A percentile compares a stretch with the other conserved stretches of the same genome.
These are phyloP conservation scores for Picus viridis DNA, from an alignment of 2,797 vertebrate species.

Conservation along the genomic window DNA sequence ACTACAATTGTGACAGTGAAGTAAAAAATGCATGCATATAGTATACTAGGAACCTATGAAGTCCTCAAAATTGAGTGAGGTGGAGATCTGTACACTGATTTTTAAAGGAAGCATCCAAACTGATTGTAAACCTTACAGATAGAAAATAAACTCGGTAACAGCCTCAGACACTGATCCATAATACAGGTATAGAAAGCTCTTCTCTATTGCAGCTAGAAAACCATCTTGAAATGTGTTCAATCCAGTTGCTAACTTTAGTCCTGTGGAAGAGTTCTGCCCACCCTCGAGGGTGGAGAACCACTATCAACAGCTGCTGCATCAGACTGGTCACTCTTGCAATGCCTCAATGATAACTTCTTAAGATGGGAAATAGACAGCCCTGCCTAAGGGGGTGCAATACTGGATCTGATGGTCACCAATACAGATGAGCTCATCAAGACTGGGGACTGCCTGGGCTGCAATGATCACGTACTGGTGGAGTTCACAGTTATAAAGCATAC, in stretches of 20 bases:
- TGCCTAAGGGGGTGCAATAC: no score
- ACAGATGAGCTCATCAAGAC: no score
- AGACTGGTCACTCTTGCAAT: neutral
- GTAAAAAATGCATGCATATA: neutral
- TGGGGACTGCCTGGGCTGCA: no score
- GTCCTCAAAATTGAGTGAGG: neutral
- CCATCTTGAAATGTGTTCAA: neutral
- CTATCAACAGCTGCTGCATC: neutral
- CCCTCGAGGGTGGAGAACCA: neutral
- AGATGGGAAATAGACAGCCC: no score
- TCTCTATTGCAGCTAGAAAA: neutral
- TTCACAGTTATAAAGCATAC: no score
- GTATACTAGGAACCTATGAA: neutral
- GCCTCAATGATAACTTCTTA: no score
- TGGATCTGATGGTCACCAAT: no score
- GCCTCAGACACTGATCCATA: rapidly evolving
- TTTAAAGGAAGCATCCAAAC: neutral
- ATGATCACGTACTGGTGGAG: no score
- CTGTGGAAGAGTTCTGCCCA: neutral
- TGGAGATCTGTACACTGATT: neutral
- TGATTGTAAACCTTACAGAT: neutral
- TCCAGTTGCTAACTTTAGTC: neutral
- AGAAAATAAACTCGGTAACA: neutral
- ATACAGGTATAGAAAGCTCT: neutral
- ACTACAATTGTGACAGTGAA: neutral